Base-by-base conservation (phyloP, 2,888 invertebrate genomes). In the Drosophila atroscutellata region DNA sequence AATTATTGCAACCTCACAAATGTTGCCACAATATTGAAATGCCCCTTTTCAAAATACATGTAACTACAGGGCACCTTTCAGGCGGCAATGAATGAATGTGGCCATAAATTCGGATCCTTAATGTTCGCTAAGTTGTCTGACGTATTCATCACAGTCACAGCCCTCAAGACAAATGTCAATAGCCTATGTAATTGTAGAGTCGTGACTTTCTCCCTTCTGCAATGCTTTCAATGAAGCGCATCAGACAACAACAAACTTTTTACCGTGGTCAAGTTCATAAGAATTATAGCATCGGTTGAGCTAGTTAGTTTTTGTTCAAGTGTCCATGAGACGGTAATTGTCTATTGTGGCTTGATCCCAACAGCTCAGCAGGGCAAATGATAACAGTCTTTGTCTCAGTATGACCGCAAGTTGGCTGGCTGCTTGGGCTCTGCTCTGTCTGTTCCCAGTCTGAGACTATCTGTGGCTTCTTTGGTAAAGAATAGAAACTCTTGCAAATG, bases 151-250 rank as follows among this genome's bases (percentile, higher is more conserved):
- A 50, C 49, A 61, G 66, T 49, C 30, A 20, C 39, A 55, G 42
- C 57, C 50, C 59, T 54, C 55, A 60, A 61, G 86, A 75, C 86
- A 83, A 88, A 75, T 80, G 77, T 76, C 81, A 82, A 81, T 75
- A 78, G 73, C 69, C 80, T 42, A 42, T 60, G 58, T 58, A 67
- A 77, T 79, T 71, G 63, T 51, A 45, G 69, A 54, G 37, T 74
- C 59, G 47, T 54, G 52, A 32, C 49, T 66, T 51, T 26, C 9
- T n/a, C 37, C 7, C 9, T 54, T 26, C 28, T 18, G 26, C 36
- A 69, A 42, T 42, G 37, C 30, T 58, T 51, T 69, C 56, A 62
- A 45, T 60, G 55, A n/a, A 51, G 45, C 50, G 47, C 47, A 51
- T 59, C 51, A 59, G 13, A 28, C 18, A 54, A n/a, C 4, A 18